These are phyloP conservation scores for Merops nubicus DNA, from an alignment of 2,113 vertebrate genomes.

Conservation along the genomic window DNA sequence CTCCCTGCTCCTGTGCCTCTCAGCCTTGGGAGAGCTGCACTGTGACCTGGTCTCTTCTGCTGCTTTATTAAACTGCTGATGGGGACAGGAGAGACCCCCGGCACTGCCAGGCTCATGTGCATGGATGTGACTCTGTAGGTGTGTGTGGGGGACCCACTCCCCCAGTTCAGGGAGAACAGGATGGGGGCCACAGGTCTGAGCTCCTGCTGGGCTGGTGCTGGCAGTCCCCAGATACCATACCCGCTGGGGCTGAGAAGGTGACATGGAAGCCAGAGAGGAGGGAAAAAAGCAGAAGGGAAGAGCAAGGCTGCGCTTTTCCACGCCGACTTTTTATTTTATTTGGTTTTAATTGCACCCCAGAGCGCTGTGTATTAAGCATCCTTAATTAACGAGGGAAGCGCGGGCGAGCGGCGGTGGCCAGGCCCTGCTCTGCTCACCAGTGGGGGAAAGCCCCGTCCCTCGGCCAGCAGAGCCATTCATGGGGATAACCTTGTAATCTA, in stretches of 20 bases:
- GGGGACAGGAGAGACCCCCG: not conserved
- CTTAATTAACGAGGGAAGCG: not conserved
- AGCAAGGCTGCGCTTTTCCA: not conserved
- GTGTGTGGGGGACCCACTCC: rapidly evolving
- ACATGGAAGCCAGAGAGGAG: not conserved
- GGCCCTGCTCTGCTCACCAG: not conserved
- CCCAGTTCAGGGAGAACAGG: rapidly evolving
- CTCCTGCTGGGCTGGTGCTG: not conserved
- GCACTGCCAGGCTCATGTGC: rapidly evolving
- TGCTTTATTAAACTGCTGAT: not conserved
- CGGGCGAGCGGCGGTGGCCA: rapidly evolving
- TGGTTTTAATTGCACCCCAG: not conserved
- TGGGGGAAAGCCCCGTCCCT: rapidly evolving
- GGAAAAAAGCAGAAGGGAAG: not conserved
- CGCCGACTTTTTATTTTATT: rapidly evolving
- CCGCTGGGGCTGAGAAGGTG: not conserved
- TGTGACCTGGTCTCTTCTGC: not conserved
- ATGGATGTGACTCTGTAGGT: rapidly evolving
- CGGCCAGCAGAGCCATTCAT: not conserved
- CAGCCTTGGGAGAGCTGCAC: not conserved
- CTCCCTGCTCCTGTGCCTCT: not conserved
- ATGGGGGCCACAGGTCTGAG: not conserved
- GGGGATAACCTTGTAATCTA: not conserved
- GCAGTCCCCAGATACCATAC: not conserved
- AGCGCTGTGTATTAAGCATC: not conserved